Evolutionary conservation across 2,797 vertebrate genomes (phyloP).

Genomic region (Naso thynnoides): DNA sequence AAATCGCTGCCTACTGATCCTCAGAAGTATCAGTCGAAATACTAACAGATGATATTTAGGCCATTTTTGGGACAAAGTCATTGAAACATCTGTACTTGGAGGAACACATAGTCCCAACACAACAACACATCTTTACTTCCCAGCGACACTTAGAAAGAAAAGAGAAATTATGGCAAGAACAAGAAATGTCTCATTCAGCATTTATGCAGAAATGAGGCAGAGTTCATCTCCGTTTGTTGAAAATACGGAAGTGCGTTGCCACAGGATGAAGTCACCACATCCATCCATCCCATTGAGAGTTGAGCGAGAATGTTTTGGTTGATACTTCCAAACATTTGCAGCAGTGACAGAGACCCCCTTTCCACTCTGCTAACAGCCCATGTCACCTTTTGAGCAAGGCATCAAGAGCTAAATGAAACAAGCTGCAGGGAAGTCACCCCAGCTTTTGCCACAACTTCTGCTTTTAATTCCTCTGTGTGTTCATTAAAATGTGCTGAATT

Average conservation of each 20-base stretch:
- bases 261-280: conserved; percentile 12
- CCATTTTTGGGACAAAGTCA: not conserved
- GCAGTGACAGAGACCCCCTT: not conserved
- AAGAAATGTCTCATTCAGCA: conserved; percentile 33
- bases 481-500: conserved; percentile 37
- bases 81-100: conserved; percentile 11
- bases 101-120: conserved; percentile 2
- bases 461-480: conserved; percentile 63
- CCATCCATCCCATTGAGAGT: not conserved
- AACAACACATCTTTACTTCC: conserved; percentile 46
- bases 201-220: conserved; percentile 14
- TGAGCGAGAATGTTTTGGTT: not conserved
- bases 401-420: conserved; percentile 40
- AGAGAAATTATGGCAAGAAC: conserved; percentile 27
- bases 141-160: conserved; percentile 10
- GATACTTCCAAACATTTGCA: not conserved
- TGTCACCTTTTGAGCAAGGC: conserved; percentile 41
- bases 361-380: not conserved
- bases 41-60: not conserved
- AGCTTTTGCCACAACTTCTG: conserved; percentile 57
- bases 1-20: not conserved
- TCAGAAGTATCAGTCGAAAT: not conserved
- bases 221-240: not conserved
- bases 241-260: conserved; percentile 1
- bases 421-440: conserved; percentile 48